These are phyloP conservation scores for Pelobates cultripes DNA, from an alignment of 2,797 vertebrate species.

Conservation along the genomic window DNA sequence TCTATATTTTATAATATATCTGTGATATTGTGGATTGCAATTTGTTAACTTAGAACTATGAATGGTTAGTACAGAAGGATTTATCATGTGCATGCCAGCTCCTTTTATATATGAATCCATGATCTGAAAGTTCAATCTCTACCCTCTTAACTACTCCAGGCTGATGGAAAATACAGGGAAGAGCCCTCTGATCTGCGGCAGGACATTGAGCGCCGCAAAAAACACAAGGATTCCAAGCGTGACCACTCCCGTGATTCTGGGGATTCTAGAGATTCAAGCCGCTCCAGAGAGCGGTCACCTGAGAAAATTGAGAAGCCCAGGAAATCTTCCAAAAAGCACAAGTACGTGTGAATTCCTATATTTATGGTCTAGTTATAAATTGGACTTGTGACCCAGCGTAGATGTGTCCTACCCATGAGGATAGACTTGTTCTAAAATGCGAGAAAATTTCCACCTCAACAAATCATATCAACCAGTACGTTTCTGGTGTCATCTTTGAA, in stretches of 20 bases:
- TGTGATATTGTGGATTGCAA: too few relatives aligned
- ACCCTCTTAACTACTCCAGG: constrained; percentile 70
- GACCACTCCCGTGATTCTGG: constrained; percentile 79
- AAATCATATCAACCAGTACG: too few relatives aligned
- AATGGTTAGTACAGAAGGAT: too few relatives aligned
- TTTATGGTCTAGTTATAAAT: too few relatives aligned
- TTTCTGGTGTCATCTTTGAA: too few relatives aligned
- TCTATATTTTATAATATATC: too few relatives aligned
- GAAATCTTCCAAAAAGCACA: constrained; percentile 84
- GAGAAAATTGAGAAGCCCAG: constrained; percentile 85
- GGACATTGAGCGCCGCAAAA: constrained; percentile 98
- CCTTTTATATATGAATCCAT: background rate
- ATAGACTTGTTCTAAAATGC: too few relatives aligned
- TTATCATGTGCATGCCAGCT: background rate
- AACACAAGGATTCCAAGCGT: constrained; percentile 87
- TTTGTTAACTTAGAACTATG: too few relatives aligned
- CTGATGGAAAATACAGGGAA: constrained; percentile 83
- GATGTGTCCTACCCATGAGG: too few relatives aligned
- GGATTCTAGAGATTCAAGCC: constrained; percentile 83
- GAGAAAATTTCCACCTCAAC: too few relatives aligned
- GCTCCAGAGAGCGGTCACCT: constrained; percentile 79
- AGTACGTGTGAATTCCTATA: constrained; percentile 67
- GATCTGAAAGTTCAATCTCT: background rate
- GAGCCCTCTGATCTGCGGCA: constrained; percentile 91
- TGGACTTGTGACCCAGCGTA: too few relatives aligned